phyloP scores from a whole-genome alignment of 2,888 invertebrate genomes.

The Cantharis flavilabris region DNA sequence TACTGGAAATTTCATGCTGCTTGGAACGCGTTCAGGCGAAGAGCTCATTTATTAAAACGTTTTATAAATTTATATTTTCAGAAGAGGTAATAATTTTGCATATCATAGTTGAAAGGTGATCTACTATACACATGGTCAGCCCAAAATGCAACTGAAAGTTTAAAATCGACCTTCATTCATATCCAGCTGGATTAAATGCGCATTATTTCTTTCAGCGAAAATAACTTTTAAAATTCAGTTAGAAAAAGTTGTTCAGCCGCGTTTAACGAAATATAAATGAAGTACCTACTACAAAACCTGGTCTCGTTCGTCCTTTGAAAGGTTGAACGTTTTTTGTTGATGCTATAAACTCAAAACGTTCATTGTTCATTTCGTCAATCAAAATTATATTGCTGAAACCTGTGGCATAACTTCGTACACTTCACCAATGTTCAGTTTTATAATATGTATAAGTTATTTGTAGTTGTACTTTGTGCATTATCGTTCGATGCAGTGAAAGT shows the following conservation, averaged over 20 bases:
- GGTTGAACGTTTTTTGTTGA: conserved; percentile 31
- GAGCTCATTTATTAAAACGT: not conserved
- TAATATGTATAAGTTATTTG: not conserved
- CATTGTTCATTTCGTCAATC: conserved; percentile 17
- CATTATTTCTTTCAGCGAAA: not conserved
- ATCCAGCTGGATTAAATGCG: not conserved
- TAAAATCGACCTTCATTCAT: not conserved
- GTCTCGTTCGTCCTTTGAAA: conserved; percentile 34
- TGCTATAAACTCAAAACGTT: conserved; percentile 14
- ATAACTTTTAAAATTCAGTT: not conserved
- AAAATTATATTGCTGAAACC: conserved; percentile 11
- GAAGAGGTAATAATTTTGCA: not conserved
- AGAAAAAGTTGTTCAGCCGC: not conserved
- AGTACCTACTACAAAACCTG: conserved; percentile 12
- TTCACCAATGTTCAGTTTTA: not conserved
- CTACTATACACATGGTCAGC: not conserved
- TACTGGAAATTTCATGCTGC: not conserved
- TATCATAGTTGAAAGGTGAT: not conserved
- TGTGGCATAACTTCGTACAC: not conserved
- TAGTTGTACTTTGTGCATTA: conserved; percentile 25
- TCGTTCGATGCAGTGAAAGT: conserved; percentile 19
- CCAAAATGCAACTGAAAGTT: not conserved
- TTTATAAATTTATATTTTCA: not conserved
- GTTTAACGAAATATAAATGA: not conserved
- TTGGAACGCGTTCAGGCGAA: not conserved